phyloP scores from a whole-genome alignment of 1,140 invertebrate species.

The Drosophila punjabiensis region DNA sequence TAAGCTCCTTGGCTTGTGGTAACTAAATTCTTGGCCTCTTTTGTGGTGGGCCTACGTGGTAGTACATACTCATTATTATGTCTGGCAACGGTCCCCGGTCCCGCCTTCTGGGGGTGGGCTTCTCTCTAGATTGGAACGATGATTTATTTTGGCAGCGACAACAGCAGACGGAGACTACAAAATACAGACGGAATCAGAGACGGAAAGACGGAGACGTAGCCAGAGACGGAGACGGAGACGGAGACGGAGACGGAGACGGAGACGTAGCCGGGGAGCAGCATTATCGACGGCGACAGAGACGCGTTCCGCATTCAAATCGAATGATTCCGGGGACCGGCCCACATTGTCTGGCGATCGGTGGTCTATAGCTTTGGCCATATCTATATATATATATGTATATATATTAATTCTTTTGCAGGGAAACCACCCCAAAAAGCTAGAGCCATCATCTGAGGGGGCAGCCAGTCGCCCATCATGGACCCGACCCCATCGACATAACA shows the following conservation, averaged over 20 bases:
- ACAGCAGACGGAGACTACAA: slow-evolving; percentile 33
- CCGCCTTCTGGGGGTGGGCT: slow-evolving; percentile 32
- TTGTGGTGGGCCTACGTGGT: slow-evolving; percentile 12
- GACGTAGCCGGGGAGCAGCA: slow-evolving; percentile 36
- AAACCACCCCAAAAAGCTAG: slow-evolving; percentile 19
- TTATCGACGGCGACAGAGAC: slow-evolving; percentile 54
- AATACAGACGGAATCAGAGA: slow-evolving; percentile 20
- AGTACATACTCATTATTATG: slow-evolving; percentile 72
- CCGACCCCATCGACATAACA: slow-evolving; percentile 40
- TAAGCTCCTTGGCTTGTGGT: background rate
- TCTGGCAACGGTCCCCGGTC: slow-evolving; percentile 65
- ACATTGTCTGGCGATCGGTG: slow-evolving; percentile 68
- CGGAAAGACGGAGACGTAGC: slow-evolving; percentile 6
- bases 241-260: background rate
- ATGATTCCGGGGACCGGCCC: slow-evolving; percentile 56
- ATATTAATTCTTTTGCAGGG: background rate
- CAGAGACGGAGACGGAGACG: background rate
- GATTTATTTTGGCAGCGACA: slow-evolving; percentile 78
- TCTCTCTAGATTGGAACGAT: slow-evolving; percentile 65
- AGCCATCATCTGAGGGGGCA: slow-evolving; percentile 3
- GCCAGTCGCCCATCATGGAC: slow-evolving; percentile 26
- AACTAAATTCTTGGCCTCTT: background rate
- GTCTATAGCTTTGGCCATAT: slow-evolving; percentile 11
- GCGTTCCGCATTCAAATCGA: slow-evolving; percentile 80
- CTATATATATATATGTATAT: background rate